Percentiles rank a stretch among this genome's conserved stretches.
These are phyloP conservation scores for Torymus auratus DNA, from an alignment of 2,888 invertebrate species.

Conservation along the genomic window DNA sequence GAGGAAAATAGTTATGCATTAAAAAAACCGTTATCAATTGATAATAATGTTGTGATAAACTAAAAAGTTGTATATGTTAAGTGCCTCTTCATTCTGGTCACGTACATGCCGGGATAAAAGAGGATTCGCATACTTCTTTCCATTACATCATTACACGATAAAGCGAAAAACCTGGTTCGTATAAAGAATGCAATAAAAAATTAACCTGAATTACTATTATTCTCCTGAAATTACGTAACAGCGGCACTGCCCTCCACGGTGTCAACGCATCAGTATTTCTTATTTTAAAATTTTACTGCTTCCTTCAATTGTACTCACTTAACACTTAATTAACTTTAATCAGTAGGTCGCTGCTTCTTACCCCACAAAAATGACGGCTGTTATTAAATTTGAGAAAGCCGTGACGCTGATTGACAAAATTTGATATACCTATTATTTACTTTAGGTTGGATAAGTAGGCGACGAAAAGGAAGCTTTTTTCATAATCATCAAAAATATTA, in stretches of 20 bases:
- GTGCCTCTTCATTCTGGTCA: too few species aligned
- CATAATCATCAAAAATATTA: too few species aligned
- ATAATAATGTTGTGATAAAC: too few species aligned
- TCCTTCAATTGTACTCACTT: conserved; percentile 56
- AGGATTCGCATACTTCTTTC: too few species aligned
- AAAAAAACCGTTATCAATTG: too few species aligned
- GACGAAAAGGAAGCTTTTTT: not conserved
- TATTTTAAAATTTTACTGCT: conserved; percentile 43
- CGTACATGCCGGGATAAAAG: not conserved
- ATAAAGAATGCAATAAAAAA: conserved; percentile 21
- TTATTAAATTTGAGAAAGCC: conserved; percentile 51
- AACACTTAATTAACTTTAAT: conserved; percentile 52
- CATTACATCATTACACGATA: not conserved
- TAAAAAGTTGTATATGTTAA: too few species aligned
- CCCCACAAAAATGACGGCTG: not conserved
- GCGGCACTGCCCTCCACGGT: not conserved
- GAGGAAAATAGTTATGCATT: too few species aligned
- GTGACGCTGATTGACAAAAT: conserved; percentile 33
- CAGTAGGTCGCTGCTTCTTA: conserved; percentile 52
- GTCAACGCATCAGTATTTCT: conserved; percentile 25
- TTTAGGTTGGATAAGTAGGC: not conserved
- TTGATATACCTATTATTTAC: not conserved
- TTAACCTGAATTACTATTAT: conserved; percentile 45
- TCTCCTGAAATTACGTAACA: conserved; percentile 38
- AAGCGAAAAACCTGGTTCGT: not conserved